A percentile compares a stretch with the other conserved stretches of the same genome.
These are phyloP conservation scores for Adoxophyes honmai DNA, from an alignment of 1,140 invertebrate genomes.

Conservation along the genomic window DNA sequence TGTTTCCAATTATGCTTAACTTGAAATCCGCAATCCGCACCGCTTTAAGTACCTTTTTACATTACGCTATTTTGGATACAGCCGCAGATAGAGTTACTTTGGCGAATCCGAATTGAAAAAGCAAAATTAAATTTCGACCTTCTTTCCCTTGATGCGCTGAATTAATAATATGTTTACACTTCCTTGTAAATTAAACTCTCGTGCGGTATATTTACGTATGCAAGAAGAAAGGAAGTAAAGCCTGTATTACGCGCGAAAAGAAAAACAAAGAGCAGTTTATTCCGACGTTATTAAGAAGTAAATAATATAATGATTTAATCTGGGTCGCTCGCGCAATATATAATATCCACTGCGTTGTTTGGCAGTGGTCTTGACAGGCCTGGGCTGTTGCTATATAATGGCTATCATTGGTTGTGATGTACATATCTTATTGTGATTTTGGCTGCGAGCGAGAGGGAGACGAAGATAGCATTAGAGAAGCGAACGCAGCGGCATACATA, in stretches of 20 bases:
- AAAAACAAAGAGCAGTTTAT: constrained; percentile 23
- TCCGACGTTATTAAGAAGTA: constrained; percentile 31
- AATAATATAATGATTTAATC: constrained; percentile 33
- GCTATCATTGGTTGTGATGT: constrained; percentile 1
- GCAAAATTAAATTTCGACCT: background rate
- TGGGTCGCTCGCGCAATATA: constrained; percentile 28
- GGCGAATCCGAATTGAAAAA: constrained; percentile 1
- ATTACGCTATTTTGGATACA: background rate
- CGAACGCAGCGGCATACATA: background rate
- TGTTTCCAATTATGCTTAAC: constrained; percentile 2
- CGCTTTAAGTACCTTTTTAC: background rate
- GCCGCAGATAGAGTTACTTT: background rate
- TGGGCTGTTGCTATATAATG: constrained; percentile 12
- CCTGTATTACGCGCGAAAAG: constrained; percentile 10
- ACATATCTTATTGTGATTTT: background rate
- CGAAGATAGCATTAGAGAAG: background rate
- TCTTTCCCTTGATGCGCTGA: background rate
- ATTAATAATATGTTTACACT: constrained; percentile 5
- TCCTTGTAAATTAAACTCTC: background rate
- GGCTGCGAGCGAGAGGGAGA: background rate
- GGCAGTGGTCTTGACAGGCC: constrained; percentile 27
- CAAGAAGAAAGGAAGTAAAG: background rate
- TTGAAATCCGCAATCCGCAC: background rate
- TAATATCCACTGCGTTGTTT: constrained; percentile 20
- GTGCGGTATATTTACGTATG: constrained; percentile 1